Conservation (phyloP, 2,888 invertebrate genomes). For the Corbicula japonica region DNA sequence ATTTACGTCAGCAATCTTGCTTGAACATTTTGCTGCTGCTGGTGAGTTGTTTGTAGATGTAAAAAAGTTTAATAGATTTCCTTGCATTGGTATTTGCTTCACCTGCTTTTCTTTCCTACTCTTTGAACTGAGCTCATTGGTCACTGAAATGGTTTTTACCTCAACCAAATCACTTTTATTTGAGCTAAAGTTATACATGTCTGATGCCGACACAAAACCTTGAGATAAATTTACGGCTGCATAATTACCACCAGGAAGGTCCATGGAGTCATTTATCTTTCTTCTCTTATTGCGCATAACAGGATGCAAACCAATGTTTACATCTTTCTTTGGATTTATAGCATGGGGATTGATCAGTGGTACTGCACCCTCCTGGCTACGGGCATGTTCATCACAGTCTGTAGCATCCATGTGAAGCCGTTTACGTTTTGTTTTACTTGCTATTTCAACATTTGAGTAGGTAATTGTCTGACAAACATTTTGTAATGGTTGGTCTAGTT, state of each 20-base stretch:
- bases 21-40: not conserved
- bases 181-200: conserved; percentile 59
- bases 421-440: conserved; percentile 11
- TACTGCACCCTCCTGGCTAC: not conserved
- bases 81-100: conserved; percentile 56
- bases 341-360: conserved; percentile 10
- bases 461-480: conserved; percentile 4
- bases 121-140: not conserved
- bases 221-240: conserved; percentile 1
- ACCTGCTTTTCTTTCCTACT: conserved; percentile 22
- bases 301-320: conserved; percentile 40
- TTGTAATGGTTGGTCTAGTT: not conserved
- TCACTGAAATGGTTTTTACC: conserved; percentile 4
- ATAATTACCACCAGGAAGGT: not conserved
- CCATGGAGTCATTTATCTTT: conserved; percentile 14
- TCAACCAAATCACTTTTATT: conserved; percentile 3
- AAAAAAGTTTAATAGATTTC: conserved; percentile 58
- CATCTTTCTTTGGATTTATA: conserved; percentile 13
- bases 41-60: conserved; percentile 22
- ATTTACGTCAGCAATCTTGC: conserved; percentile 1
- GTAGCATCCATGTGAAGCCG: conserved; percentile 23
- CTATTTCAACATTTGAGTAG: not conserved
- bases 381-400: conserved; percentile 6
- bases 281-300: conserved; percentile 33
- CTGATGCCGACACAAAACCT: conserved; percentile 59